A percentile compares a stretch with the other conserved stretches of the same genome.
Evolutionary conservation across 2,113 vertebrate genomes (phyloP).

Genomic region (Lampris megalopsis): DNA sequence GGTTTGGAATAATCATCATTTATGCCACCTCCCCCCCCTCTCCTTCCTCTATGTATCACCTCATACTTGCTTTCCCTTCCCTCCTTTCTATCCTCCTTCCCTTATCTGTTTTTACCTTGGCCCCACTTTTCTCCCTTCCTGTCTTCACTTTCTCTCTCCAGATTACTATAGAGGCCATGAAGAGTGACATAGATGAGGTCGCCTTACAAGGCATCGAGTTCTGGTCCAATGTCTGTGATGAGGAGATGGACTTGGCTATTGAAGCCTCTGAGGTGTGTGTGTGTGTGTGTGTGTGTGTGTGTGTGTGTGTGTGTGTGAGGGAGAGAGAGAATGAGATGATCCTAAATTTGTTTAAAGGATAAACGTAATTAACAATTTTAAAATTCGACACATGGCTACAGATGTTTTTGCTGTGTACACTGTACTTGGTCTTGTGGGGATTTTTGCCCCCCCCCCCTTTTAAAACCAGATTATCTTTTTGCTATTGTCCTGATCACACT

Average conservation of each 20-base stretch:
- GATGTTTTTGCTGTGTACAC: no score
- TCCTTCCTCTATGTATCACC: background rate
- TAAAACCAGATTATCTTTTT: background rate
- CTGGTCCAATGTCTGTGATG: conserved; percentile 99
- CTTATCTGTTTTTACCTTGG: background rate
- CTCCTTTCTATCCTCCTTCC: background rate
- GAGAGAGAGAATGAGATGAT: no score
- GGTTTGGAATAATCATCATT: no score
- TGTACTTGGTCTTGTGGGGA: no score
- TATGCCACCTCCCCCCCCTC: background rate
- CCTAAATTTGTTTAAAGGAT: no score
- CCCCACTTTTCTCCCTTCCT: background rate
- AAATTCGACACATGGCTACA: no score
- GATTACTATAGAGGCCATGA: conserved; percentile 99
- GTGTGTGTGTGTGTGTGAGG: background rate
- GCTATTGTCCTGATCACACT: background rate
- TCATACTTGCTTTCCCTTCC: background rate
- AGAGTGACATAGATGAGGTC: conserved; percentile 97
- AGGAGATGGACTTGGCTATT: conserved; percentile 98
- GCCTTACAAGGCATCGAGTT: conserved; percentile 98
- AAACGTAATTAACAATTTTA: no score
- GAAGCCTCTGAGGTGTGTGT: conserved; percentile 93
- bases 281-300: no score
- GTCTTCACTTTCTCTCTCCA: conserved; percentile 53
- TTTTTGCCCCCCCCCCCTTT: background rate